Conservation (phyloP, 2,888 invertebrate genomes). For the Smittia sp. region DNA sequence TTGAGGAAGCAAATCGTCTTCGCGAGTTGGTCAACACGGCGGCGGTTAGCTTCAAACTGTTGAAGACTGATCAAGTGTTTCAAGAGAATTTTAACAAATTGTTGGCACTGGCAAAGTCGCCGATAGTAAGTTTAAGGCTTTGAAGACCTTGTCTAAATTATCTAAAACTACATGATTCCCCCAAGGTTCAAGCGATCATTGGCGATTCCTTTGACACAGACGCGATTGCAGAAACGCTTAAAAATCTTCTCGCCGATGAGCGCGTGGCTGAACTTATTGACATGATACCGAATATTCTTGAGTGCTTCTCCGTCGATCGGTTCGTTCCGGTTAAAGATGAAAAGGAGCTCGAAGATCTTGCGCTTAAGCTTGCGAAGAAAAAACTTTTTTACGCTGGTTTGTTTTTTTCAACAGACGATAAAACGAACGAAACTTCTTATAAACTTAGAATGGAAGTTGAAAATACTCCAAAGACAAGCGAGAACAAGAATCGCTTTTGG, state of each 20-base stretch:
- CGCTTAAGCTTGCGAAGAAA: constrained; percentile 58
- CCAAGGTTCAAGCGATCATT: constrained; percentile 47
- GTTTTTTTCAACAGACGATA: constrained; percentile 48
- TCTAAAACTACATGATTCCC: neutral
- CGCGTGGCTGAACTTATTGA: constrained; percentile 56
- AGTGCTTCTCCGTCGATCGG: constrained; percentile 63
- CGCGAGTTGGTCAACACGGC: constrained; percentile 47
- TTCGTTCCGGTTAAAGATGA: constrained; percentile 57
- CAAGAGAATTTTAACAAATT: constrained; percentile 48
- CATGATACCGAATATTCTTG: constrained; percentile 59
- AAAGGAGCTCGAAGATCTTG: constrained; percentile 58
- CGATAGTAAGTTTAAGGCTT: constrained; percentile 45
- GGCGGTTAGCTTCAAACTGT: constrained; percentile 47
- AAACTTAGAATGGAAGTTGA: constrained; percentile 71
- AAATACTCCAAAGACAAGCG: constrained; percentile 63
- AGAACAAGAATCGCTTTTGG: constrained; percentile 63
- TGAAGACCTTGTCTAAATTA: too few species aligned
- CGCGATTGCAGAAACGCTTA: constrained; percentile 48
- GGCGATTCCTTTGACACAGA: constrained; percentile 50
- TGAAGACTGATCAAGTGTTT: constrained; percentile 49
- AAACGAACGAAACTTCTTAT: constrained; percentile 57
- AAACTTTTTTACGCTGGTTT: constrained; percentile 70
- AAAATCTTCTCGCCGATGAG: constrained; percentile 48
- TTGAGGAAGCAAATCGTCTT: constrained; percentile 55
- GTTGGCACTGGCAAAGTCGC: constrained; percentile 49